Conservation (phyloP, 2,888 invertebrate species). For the Drosophila picticornis region DNA sequence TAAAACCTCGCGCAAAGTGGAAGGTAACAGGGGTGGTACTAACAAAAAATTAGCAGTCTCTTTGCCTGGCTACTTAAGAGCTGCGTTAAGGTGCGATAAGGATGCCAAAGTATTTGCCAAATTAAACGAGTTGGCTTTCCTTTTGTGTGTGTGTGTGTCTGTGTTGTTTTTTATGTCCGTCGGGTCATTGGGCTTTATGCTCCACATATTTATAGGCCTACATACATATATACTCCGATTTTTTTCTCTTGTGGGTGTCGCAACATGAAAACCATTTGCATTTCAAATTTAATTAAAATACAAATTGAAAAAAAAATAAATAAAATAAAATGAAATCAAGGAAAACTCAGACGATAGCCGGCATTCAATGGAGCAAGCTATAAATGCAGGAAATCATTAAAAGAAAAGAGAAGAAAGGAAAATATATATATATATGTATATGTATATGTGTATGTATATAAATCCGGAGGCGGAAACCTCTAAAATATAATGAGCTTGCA, state of each 20-base stretch:
- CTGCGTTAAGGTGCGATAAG: slow-evolving; percentile 75
- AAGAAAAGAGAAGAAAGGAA: slow-evolving; percentile 2
- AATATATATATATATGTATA: neutral
- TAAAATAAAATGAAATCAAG: slow-evolving; percentile 30
- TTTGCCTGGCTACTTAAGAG: slow-evolving; percentile 66
- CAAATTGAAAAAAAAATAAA: slow-evolving; percentile 53
- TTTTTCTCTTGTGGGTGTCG: slow-evolving; percentile 5
- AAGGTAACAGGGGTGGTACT: neutral
- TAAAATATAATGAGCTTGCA: slow-evolving; percentile 34
- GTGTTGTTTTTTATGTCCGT: slow-evolving; percentile 40
- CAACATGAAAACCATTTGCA: slow-evolving; percentile 53
- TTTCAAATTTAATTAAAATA: slow-evolving; percentile 69
- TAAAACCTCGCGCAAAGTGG: slow-evolving; percentile 54
- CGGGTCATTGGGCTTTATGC: slow-evolving; percentile 53
- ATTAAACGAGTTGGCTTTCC: slow-evolving; percentile 60
- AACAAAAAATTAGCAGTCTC: slow-evolving; percentile 71
- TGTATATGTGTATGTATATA: neutral
- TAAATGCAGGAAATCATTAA: slow-evolving; percentile 27
- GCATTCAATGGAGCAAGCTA: slow-evolving; percentile 35
- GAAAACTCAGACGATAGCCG: slow-evolving; percentile 7
- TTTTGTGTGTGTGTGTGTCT: neutral
- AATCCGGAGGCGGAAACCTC: slow-evolving; percentile 35
- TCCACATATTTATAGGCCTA: slow-evolving; percentile 30
- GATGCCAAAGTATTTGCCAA: slow-evolving; percentile 69
- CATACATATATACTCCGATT: neutral